Evolutionary conservation across 2,797 vertebrate species (phyloP).

Genomic region (Gobio occitaniae): DNA sequence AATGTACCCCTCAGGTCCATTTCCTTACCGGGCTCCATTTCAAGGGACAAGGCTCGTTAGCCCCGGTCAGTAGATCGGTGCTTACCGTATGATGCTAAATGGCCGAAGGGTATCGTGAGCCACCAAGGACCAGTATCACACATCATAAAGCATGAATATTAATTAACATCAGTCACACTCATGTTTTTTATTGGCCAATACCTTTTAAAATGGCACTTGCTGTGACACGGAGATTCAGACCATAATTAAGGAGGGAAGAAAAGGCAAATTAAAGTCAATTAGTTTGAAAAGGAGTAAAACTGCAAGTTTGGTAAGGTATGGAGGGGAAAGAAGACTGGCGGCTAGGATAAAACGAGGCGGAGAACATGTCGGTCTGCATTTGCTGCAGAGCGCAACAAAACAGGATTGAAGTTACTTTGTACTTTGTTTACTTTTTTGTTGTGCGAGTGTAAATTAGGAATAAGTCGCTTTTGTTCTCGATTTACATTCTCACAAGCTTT

Average conservation of each 20-base stretch:
- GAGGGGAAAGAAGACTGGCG: conserved; percentile 68
- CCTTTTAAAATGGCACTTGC: conserved; percentile 77
- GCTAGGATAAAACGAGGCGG: conserved; percentile 70
- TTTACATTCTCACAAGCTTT: conserved; percentile 76
- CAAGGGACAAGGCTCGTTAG: conserved; percentile 78
- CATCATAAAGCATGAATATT: conserved; percentile 81
- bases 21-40: conserved; percentile 78
- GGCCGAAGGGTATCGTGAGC: conserved; percentile 72
- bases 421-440: conserved; percentile 53
- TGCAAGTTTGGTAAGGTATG: conserved; percentile 45
- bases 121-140: conserved; percentile 73
- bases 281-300: conserved; percentile 61
- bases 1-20: conserved; percentile 80
- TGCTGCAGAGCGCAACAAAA: conserved; percentile 54
- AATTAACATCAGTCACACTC: conserved; percentile 79
- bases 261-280: conserved; percentile 79
- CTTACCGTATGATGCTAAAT: conserved; percentile 72
- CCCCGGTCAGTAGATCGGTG: conserved; percentile 71
- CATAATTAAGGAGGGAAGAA: conserved; percentile 66
- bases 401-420: conserved; percentile 60
- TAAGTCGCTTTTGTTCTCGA: conserved; percentile 76
- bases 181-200: conserved; percentile 76
- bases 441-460: conserved; percentile 65
- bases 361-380: conserved; percentile 53
- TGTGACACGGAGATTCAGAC: conserved; percentile 65